phyloP scores from a whole-genome alignment of 2,888 invertebrate genomes.

The Chorisops tibialis region DNA sequence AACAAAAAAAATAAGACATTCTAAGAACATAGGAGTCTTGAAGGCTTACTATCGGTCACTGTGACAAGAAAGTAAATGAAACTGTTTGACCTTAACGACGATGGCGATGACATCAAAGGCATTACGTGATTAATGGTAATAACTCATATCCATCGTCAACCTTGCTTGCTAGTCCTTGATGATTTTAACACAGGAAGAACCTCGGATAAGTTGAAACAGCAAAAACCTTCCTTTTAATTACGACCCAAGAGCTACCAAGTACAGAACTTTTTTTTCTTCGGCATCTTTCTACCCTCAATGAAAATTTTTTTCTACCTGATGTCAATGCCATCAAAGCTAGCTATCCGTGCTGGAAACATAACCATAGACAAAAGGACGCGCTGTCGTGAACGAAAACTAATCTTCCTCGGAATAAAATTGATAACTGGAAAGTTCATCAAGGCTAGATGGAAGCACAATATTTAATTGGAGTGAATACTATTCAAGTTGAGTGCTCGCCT shows the following conservation, averaged over 20 bases:
- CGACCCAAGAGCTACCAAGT: not conserved
- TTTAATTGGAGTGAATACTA: conserved; percentile 1
- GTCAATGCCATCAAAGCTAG: no score
- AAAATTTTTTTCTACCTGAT: no score
- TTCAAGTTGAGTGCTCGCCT: not conserved
- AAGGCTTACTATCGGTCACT: no score
- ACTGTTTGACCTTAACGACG: conserved; percentile 16
- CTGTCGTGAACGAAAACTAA: not conserved
- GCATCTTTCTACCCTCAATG: no score
- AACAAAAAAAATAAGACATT: no score
- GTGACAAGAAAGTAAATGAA: not conserved
- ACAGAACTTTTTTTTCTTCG: no score
- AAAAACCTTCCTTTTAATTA: not conserved
- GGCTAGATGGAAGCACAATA: not conserved
- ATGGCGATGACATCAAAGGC: conserved; percentile 22
- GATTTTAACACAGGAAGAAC: no score
- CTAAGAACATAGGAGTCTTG: no score
- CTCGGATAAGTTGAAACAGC: not conserved
- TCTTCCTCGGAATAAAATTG: not conserved
- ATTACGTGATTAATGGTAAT: conserved; percentile 27
- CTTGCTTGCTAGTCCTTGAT: not conserved
- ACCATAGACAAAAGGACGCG: no score
- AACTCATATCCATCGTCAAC: conserved; percentile 1
- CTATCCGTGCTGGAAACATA: no score
- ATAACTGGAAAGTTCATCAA: not conserved